These are phyloP conservation scores for Myotis daubentonii DNA, from an alignment of 2,797 vertebrate genomes.

Conservation along the genomic window DNA sequence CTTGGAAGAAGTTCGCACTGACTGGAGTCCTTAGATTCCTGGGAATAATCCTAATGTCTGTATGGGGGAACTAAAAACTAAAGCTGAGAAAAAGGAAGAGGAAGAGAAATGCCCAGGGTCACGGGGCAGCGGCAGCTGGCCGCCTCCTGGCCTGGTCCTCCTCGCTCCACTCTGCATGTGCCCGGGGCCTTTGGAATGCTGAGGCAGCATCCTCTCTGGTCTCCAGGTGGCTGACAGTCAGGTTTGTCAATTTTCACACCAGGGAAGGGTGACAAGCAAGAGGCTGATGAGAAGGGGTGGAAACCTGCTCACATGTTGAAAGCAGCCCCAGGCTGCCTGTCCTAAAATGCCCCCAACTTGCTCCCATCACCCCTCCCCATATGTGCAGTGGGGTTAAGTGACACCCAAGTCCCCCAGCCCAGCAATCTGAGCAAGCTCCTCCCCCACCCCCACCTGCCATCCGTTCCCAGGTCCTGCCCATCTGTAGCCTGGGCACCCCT, in stretches of 20 bases:
- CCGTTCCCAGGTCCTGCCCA: background rate
- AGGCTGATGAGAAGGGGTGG: background rate
- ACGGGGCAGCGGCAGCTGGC: background rate
- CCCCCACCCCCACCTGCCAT: background rate
- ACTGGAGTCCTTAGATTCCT: background rate
- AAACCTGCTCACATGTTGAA: background rate
- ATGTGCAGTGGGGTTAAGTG: background rate
- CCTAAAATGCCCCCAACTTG: background rate
- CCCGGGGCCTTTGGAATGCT: fast-evolving
- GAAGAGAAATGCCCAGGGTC: background rate
- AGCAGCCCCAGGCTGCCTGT: background rate
- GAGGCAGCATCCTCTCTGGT: background rate
- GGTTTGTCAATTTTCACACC: background rate
- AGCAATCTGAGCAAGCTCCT: background rate
- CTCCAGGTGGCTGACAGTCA: background rate
- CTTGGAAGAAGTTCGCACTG: background rate
- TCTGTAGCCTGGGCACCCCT: background rate
- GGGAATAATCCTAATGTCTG: background rate
- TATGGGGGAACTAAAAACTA: background rate
- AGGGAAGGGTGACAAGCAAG: background rate
- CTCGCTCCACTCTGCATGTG: background rate
- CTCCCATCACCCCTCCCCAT: fast-evolving
- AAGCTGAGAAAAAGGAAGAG: background rate
- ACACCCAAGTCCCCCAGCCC: background rate
- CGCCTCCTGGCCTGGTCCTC: fast-evolving